Percentiles rank a stretch among this genome's conserved stretches.
phyloP scores from a whole-genome alignment of 2,113 vertebrate species.

The Cynoglossus semilaevis region DNA sequence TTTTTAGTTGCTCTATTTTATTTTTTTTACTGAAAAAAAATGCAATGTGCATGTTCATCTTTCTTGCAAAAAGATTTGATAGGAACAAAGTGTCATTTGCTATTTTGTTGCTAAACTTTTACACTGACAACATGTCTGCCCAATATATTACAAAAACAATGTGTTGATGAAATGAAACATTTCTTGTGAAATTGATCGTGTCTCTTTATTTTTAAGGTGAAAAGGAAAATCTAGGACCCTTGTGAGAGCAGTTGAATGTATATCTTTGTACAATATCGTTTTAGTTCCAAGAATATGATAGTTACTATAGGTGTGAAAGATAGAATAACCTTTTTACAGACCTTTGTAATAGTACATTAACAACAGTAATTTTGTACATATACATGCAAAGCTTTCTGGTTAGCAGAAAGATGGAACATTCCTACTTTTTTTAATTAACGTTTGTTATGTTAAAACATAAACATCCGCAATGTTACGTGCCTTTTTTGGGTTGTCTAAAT shows the following conservation, averaged over 20 bases:
- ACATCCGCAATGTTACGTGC: conserved; percentile 98
- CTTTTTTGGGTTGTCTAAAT: conserved; percentile 99
- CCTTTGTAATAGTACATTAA: conserved; percentile 99
- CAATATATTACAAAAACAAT: conserved; percentile 69
- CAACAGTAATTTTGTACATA: conserved; percentile 99
- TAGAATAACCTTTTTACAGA: conserved; percentile 95
- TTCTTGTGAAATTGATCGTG: conserved; percentile 66
- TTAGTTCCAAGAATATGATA: conserved; percentile 92
- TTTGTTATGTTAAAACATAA: conserved; percentile 99
- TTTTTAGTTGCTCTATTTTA: conserved; percentile 60
- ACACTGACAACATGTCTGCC: conserved; percentile 73
- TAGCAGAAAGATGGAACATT: conserved; percentile 99
- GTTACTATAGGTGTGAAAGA: conserved; percentile 82
- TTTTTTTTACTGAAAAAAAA: conserved; percentile 50
- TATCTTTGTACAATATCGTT: conserved; percentile 89
- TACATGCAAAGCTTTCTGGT: conserved; percentile 98
- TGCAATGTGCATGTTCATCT: conserved; percentile 72
- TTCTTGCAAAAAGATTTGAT: conserved; percentile 51
- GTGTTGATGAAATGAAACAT: conserved; percentile 65
- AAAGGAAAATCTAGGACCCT: conserved; percentile 79
- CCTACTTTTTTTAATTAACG: conserved; percentile 99
- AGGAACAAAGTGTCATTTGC: conserved; percentile 60
- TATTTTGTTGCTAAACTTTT: conserved; percentile 61
- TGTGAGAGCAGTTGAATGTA: conserved; percentile 93
- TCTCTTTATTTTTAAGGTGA: conserved; percentile 71